Conservation (phyloP, 1,140 invertebrate species). For the Drosophila sp. region DNA sequence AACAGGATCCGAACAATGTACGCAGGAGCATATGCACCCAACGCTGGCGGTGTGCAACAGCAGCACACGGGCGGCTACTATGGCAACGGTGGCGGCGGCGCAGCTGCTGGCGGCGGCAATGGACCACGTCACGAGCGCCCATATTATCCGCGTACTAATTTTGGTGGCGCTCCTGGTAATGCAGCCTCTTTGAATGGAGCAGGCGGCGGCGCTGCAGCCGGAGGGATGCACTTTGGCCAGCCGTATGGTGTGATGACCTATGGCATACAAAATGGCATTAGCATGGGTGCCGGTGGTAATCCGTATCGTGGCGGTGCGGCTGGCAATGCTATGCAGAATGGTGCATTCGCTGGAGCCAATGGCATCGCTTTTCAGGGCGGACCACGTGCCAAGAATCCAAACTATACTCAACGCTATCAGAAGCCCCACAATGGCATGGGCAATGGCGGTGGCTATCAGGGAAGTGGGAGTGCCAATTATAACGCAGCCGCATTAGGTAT, state of each 20-base stretch:
- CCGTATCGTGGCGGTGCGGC: conserved; percentile 54
- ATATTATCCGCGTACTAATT: conserved; percentile 57
- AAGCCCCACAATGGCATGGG: conserved; percentile 70
- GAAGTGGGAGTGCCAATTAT: conserved; percentile 67
- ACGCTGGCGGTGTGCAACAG: conserved; percentile 72
- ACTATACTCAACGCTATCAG: conserved; percentile 73
- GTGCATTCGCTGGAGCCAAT: conserved; percentile 52
- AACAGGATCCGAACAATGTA: conserved; percentile 49
- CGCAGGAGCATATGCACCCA: conserved; percentile 75
- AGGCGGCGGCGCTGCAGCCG: conserved; percentile 57
- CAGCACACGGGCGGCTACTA: conserved; percentile 76
- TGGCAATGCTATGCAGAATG: conserved; percentile 67
- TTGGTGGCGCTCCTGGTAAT: conserved; percentile 48
- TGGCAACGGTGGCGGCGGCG: conserved; percentile 70
- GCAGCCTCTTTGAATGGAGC: conserved; percentile 57
- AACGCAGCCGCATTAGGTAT: conserved; percentile 71
- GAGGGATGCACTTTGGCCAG: conserved; percentile 67
- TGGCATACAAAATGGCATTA: conserved; percentile 68
- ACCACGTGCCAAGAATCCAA: conserved; percentile 75
- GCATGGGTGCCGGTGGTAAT: conserved; percentile 61
- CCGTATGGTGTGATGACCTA: conserved; percentile 73
- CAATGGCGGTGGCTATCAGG: conserved; percentile 62
- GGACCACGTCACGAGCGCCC: conserved; percentile 60
- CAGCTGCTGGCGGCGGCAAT: conserved; percentile 44
- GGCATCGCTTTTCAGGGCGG: conserved; percentile 65